These are phyloP conservation scores for Oxyura jamaicensis DNA, from an alignment of 2,113 vertebrate species.

Conservation along the genomic window DNA sequence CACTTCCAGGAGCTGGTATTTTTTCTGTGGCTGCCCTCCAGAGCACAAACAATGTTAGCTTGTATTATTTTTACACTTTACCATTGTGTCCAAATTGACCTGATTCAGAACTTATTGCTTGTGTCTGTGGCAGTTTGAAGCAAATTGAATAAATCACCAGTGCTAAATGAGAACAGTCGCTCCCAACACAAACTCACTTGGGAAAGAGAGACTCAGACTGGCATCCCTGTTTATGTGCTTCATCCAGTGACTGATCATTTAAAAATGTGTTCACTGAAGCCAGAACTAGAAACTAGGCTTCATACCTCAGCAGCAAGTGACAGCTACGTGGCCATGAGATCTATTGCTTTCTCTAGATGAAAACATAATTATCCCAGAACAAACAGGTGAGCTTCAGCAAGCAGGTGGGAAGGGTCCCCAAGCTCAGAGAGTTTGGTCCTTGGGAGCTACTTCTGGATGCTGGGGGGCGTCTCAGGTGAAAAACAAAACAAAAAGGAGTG, in stretches of 20 bases:
- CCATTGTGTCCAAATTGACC: not conserved
- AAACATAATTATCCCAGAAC: not conserved
- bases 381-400: not conserved
- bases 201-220: not conserved
- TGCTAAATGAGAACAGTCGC: not conserved
- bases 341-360: not conserved
- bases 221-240: not conserved
- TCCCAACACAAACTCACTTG: not conserved
- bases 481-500: not conserved
- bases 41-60: not conserved
- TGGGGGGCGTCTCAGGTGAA: not conserved
- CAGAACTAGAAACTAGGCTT: constrained; percentile 14
- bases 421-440: not conserved
- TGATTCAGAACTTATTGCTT: not conserved
- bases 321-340: accelerated
- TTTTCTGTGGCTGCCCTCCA: not conserved
- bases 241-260: not conserved
- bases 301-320: not conserved
- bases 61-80: not conserved
- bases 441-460: not conserved
- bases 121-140: not conserved
- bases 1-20: not conserved
- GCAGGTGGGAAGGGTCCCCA: not conserved
- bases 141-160: not conserved
- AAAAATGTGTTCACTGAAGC: not conserved